Conservation (phyloP, 1,140 invertebrate species). For the Dreissena rostriformis region DNA sequence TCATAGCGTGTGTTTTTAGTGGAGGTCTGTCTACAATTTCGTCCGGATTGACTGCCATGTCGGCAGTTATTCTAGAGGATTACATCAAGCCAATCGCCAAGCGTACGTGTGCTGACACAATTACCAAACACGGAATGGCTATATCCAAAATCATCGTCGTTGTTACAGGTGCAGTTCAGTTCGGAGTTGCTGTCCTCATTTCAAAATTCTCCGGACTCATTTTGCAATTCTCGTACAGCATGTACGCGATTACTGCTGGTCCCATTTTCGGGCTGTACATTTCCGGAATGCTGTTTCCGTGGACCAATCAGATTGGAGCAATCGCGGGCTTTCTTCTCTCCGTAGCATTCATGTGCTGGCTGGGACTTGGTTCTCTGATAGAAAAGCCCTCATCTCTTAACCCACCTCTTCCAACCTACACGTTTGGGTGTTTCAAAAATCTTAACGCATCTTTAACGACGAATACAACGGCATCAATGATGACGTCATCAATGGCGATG, state of each 20-base stretch:
- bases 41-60: conserved; percentile 90
- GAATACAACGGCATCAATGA: conserved; percentile 4
- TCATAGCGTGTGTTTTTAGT: conserved; percentile 93
- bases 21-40: conserved; percentile 86
- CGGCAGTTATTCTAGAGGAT: conserved; percentile 94
- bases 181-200: conserved; percentile 41
- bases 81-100: conserved; percentile 83
- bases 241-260: conserved; percentile 78
- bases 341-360: conserved; percentile 88
- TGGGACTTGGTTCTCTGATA: conserved; percentile 87
- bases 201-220: conserved; percentile 30
- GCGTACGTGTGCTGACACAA: conserved; percentile 86
- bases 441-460: conserved; percentile 53
- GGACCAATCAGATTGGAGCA: conserved; percentile 86
- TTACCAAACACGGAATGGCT: conserved; percentile 87
- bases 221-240: conserved; percentile 84
- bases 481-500: not conserved
- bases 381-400: conserved; percentile 86
- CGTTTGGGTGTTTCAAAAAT: conserved; percentile 65
- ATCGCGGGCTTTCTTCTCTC: conserved; percentile 87
- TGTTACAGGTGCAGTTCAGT: conserved; percentile 29
- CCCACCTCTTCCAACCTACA: conserved; percentile 83
- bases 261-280: conserved; percentile 79
- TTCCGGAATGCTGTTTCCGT: conserved; percentile 80
- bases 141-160: conserved; percentile 85